Conservation (phyloP, 2,797 vertebrate genomes). For the Salarias fasciatus region DNA sequence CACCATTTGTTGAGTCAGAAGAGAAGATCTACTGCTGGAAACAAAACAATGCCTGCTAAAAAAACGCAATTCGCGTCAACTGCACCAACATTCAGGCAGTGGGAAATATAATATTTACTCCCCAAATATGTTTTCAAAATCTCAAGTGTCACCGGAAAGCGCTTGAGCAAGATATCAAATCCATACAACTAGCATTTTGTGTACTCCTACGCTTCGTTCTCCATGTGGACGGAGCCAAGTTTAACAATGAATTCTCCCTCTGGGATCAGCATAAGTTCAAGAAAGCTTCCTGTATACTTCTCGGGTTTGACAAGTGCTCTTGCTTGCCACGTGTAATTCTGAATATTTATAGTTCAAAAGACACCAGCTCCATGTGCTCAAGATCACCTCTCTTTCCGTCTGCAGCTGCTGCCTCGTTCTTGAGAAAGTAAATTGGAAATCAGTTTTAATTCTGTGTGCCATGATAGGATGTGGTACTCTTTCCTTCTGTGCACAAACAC, state of each 20-base stretch:
- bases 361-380: too few species aligned
- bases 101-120: constrained; percentile 27
- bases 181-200: constrained; percentile 47
- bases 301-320: constrained; percentile 4
- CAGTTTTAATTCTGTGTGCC: constrained; percentile 60
- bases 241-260: constrained; percentile 43
- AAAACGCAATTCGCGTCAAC: constrained; percentile 16
- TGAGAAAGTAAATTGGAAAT: constrained; percentile 66
- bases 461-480: constrained; percentile 43
- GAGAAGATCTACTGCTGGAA: too few species aligned
- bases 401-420: too few species aligned
- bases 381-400: too few species aligned
- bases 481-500: constrained; percentile 14
- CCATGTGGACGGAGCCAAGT: constrained; percentile 37
- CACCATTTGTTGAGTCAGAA: constrained; percentile 7
- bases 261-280: constrained; percentile 63
- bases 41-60: too few species aligned
- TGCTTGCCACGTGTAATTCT: not conserved
- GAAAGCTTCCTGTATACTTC: constrained; percentile 33
- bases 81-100: constrained; percentile 1
- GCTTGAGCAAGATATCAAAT: constrained; percentile 46
- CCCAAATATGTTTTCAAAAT: constrained; percentile 45
- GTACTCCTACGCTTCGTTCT: constrained; percentile 46
- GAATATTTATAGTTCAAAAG: too few species aligned
- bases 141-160: constrained; percentile 45